Conservation (phyloP, 2,797 vertebrate genomes). For the Pempheris klunzingeri region DNA sequence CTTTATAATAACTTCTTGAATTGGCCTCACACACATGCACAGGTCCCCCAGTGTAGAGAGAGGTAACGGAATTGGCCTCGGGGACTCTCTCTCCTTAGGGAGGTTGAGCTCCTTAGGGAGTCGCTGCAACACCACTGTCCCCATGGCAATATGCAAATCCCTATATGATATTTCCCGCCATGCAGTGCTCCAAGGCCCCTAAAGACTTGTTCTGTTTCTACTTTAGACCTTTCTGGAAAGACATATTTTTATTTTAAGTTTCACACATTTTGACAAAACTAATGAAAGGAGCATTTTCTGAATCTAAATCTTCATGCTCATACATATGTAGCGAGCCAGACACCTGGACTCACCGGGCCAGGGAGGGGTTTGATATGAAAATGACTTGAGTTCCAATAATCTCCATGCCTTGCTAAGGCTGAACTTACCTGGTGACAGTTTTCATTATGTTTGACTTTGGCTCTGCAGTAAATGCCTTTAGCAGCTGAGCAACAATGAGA, state of each 20-base stretch:
- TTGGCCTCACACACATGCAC: conserved; percentile 48
- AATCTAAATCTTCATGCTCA: conserved; percentile 42
- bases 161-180: conserved; percentile 76
- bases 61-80: conserved; percentile 72
- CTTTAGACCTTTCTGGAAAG: conserved; percentile 66
- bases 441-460: conserved; percentile 3
- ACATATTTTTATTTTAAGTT: conserved; percentile 59
- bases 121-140: conserved; percentile 76
- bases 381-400: conserved; percentile 19
- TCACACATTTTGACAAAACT: conserved; percentile 61
- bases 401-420: conserved; percentile 7
- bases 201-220: conserved; percentile 69
- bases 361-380: conserved; percentile 32
- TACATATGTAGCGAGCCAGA: conserved; percentile 28
- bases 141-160: conserved; percentile 82
- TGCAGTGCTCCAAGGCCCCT: conserved; percentile 68
- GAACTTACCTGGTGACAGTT: conserved; percentile 29
- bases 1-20: conserved; percentile 53
- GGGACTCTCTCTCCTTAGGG: conserved; percentile 75
- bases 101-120: conserved; percentile 69
- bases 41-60: conserved; percentile 41
- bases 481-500: background rate
- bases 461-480: background rate
- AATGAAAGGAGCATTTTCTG: conserved; percentile 61
- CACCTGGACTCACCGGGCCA: conserved; percentile 33